These are phyloP conservation scores for Holotrichia oblita DNA, from an alignment of 1,140 invertebrate genomes.

Conservation along the genomic window DNA sequence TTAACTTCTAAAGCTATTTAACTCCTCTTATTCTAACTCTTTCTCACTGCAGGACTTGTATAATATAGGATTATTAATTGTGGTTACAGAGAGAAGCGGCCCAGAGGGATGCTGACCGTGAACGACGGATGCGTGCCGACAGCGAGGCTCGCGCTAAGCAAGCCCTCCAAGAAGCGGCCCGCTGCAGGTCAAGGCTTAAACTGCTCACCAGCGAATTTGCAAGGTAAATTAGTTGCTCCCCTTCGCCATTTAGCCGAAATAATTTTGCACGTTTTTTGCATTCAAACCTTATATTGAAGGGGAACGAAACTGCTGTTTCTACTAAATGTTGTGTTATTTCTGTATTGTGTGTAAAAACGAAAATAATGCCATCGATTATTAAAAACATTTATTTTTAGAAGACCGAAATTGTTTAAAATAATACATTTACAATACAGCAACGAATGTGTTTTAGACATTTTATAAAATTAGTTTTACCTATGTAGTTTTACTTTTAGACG, in stretches of 20 bases:
- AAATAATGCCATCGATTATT: no score
- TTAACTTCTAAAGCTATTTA: no score
- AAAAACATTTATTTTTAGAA: no score
- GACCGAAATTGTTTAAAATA: no score
- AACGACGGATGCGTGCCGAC: constrained; percentile 67
- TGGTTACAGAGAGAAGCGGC: constrained; percentile 67
- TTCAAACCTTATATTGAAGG: not conserved
- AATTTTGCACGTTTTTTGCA: constrained; percentile 16
- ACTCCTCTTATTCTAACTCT: no score
- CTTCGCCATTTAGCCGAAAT: constrained; percentile 11
- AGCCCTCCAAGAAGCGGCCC: constrained; percentile 66
- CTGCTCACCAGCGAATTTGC: constrained; percentile 67
- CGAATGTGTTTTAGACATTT: no score
- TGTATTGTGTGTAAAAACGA: no score
- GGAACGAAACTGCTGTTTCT: no score
- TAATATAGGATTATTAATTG: constrained; percentile 33
- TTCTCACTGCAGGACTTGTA: not conserved
- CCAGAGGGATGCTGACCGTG: constrained; percentile 70
- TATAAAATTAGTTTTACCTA: no score
- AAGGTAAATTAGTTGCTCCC: constrained; percentile 60
- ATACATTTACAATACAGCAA: no score
- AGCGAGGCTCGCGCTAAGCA: constrained; percentile 66
- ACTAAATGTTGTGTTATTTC: no score
- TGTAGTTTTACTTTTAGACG: no score
- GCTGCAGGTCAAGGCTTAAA: constrained; percentile 65